Evolutionary conservation across 2,888 invertebrate genomes (phyloP), one percentile per base, ranked within the genome.

Genomic region (Carterocephalus palaemon): DNA sequence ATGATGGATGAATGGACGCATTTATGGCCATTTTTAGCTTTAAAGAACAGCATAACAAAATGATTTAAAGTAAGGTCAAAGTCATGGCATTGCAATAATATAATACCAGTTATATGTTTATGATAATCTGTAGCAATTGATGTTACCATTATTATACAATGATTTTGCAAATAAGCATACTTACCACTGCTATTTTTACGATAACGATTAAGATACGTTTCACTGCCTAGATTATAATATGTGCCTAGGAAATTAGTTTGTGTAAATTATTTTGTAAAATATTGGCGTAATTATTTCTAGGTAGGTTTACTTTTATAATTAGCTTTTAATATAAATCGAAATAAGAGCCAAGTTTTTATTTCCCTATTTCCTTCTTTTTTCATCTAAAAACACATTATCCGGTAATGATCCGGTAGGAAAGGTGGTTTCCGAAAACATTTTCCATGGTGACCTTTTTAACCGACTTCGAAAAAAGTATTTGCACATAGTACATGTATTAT

Each of bases 191-290:
- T n/a, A n/a, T n/a, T n/a, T n/a, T n/a, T n/a, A n/a, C n/a, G n/a
- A n/a, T n/a, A n/a, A n/a, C n/a, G n/a, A n/a, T n/a, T n/a, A n/a
- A n/a, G n/a, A n/a, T n/a, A n/a, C n/a, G n/a, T n/a, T 62, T 69
- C 77, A 79, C 79, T 81, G 81, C 80, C 81, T 74, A 67, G 63
- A 61, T 67, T 49, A n/a, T n/a, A n/a, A n/a, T n/a, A 23, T 58
- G 54, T 63, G 52, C 56, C 50, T 69, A 65, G 59, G 53, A 59
- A 47, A 49, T 58, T 58, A 64, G 53, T 42, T 64, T 62, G 62
- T 79, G 71, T 80, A 81, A 79, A 77, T 76, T 78, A 77, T 77
- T 60, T 64, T 79, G 74, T 78, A 76, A 68, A 70, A 75, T 77
- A 77, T 73, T 69, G 67, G 60, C 60, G 49, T 70, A 65, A 54